These are phyloP conservation scores for Muscicapa comitata DNA, from an alignment of 2,797 vertebrate genomes.

Conservation along the genomic window DNA sequence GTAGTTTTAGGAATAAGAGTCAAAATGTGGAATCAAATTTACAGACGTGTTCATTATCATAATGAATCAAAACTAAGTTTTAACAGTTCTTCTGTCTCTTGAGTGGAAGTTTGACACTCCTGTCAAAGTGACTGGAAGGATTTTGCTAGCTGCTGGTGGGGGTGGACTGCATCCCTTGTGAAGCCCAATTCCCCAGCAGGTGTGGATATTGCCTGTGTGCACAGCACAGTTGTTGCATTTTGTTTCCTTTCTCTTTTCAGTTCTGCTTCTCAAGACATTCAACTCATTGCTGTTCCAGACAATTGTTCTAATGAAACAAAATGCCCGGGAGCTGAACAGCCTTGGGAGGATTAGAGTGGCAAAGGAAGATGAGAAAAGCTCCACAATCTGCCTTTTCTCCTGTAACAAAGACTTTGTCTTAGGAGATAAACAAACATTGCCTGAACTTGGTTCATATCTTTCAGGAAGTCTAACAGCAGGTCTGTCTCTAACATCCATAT, in stretches of 20 bases:
- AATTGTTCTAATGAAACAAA: background rate
- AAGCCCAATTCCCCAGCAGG: background rate
- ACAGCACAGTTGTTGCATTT: background rate
- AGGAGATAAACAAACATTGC: background rate
- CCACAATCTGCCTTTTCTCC: background rate
- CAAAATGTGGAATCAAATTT: background rate
- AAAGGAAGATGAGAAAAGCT: background rate
- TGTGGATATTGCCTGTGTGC: background rate
- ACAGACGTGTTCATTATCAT: background rate
- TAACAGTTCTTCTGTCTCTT: background rate
- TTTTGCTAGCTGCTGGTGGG: background rate
- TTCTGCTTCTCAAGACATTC: background rate
- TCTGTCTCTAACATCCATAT: background rate
- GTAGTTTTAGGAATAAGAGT: background rate
- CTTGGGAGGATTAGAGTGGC: background rate
- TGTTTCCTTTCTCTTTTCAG: background rate
- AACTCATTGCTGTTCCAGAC: background rate
- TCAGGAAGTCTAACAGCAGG: background rate
- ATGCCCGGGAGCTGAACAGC: fast-evolving
- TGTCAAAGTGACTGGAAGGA: background rate
- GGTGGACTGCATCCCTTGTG: background rate
- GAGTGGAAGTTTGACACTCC: background rate
- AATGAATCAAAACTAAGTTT: background rate
- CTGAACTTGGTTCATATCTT: background rate
- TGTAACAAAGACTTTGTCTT: background rate